phyloP scores from a whole-genome alignment of 2,797 vertebrate genomes.

The Takifugu rubripes region DNA sequence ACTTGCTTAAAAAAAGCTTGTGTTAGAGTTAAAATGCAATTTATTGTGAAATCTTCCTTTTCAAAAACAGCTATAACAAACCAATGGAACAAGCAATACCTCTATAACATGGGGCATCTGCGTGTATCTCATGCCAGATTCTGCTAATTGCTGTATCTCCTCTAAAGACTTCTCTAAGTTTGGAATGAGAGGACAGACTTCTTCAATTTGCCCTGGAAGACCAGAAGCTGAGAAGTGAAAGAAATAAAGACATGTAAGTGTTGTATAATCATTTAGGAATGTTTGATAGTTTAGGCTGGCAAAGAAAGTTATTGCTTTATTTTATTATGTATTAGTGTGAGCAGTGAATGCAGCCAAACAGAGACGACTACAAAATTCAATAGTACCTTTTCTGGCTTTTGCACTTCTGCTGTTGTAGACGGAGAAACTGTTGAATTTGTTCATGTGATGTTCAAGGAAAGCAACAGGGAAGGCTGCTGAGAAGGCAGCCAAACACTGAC shows the following conservation, averaged over 20 bases:
- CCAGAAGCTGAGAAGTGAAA: slow-evolving; percentile 68
- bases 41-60: not conserved
- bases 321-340: not conserved
- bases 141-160: slow-evolving; percentile 90
- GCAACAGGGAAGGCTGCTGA: slow-evolving; percentile 92
- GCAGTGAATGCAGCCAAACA: not conserved
- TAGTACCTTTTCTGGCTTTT: slow-evolving; percentile 81
- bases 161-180: slow-evolving; percentile 87
- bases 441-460: slow-evolving; percentile 90
- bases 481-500: slow-evolving; percentile 91
- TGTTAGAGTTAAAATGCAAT: too few species aligned
- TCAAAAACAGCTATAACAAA: not conserved
- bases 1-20: too few species aligned
- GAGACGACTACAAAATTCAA: not conserved
- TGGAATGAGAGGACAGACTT: slow-evolving; percentile 86
- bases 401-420: slow-evolving; percentile 87
- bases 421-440: slow-evolving; percentile 88
- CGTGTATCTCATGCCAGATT: slow-evolving; percentile 91
- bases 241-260: not conserved
- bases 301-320: too few species aligned
- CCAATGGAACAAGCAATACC: slow-evolving; percentile 34
- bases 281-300: too few species aligned
- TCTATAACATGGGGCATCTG: slow-evolving; percentile 93
- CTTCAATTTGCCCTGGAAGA: slow-evolving; percentile 82
- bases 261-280: too few species aligned